Base-by-base conservation (phyloP, 1,140 invertebrate genomes). In the Bombus confusus region DNA sequence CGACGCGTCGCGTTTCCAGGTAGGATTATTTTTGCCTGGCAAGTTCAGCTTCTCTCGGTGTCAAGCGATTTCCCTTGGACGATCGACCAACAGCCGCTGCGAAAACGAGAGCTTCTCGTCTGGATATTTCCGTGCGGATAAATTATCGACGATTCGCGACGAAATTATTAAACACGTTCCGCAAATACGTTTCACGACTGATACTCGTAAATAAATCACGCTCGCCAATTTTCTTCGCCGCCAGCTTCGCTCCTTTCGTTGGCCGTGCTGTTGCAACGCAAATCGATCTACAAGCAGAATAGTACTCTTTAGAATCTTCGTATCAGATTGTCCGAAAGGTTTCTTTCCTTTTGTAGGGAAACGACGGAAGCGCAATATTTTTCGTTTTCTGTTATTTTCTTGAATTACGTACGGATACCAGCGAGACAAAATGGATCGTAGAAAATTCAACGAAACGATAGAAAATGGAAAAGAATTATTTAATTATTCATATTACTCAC, bases 91-190 rank as follows among this genome's bases (percentile, higher is more conserved):
- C 2, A 28, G 0, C 10, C 12, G 0, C 13, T 18, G 62, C 2
- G 22, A 52, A 52, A 47, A 47, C 41, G 73, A 74, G 41, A 9
- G 28, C 41, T 13, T 1, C 25, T 41, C 47, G 41, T 59, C 66
- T 57, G 79, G 47, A 8, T 81, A 81, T 81, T 81, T 81, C 4
- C 5, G 52, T 34, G 52, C 5, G 2, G 47, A 9, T 81, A 81
- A 81, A 47, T 52, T 81, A 8, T 18, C 79, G 68, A 80, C 41
- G 66, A 59, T 59, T 52, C 47, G 12, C 43, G 28, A 28, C 15
- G 28, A 72, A 81, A 81, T 59, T 72, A 81, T 81, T 72, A 15
- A 81, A 59, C 47, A 1, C 43, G 47, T 34, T 81, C 80, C 37
- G 13, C 47, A 39, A 81, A 73, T 81, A 81, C 15, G 34, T 39